A percentile compares a stretch with the other conserved stretches of the same genome.
Evolutionary conservation across 2,113 vertebrate species (phyloP).

Genomic region (Thryonomys swinderianus): DNA sequence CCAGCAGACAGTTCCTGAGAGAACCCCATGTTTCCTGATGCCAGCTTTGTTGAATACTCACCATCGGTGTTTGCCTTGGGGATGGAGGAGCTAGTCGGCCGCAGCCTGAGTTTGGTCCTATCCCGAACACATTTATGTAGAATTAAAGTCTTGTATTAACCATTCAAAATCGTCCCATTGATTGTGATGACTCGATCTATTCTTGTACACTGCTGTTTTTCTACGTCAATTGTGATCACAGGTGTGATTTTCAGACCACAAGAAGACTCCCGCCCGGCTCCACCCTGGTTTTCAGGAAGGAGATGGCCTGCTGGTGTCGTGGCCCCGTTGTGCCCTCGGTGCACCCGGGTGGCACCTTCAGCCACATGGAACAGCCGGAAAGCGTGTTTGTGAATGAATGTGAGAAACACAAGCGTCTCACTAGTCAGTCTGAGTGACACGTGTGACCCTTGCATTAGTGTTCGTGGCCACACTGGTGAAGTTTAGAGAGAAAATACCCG

Average conservation of each 20-base stretch:
- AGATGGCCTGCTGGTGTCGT: neutral
- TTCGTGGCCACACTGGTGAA: neutral
- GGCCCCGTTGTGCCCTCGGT: neutral
- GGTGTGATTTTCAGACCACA: neutral
- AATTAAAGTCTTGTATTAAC: neutral
- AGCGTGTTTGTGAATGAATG: neutral
- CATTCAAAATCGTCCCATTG: constrained; percentile 29
- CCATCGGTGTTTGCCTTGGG: neutral
- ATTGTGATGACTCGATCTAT: neutral
- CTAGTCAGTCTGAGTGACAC: neutral
- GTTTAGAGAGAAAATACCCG: neutral
- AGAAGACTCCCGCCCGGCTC: neutral
- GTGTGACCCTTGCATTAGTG: neutral
- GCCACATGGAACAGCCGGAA: neutral
- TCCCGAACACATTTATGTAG: neutral
- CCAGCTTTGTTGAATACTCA: neutral
- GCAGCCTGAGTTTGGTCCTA: neutral
- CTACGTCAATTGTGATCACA: neutral
- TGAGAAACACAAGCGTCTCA: neutral
- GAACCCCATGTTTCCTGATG: constrained; percentile 29
- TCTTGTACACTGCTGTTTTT: neutral
- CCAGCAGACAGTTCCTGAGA: neutral
- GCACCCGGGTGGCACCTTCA: neutral
- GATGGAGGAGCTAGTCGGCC: neutral
- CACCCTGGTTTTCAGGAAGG: neutral